These are phyloP conservation scores for Strigops habroptila DNA, from an alignment of 2,113 vertebrate species.

Conservation along the genomic window DNA sequence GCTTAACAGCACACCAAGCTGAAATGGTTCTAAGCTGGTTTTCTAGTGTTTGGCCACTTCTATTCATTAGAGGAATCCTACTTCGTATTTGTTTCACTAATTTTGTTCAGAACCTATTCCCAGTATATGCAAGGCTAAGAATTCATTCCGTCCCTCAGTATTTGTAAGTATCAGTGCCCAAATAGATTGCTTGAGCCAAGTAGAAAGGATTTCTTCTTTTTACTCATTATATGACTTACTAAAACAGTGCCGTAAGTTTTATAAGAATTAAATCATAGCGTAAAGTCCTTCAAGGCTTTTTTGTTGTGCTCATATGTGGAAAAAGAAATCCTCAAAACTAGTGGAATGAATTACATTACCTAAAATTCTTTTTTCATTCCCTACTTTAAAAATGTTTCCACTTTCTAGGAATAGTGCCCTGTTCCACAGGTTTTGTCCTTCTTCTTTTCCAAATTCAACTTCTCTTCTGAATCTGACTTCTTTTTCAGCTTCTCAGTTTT, in stretches of 20 bases:
- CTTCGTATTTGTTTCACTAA: background rate
- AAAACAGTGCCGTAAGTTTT: background rate
- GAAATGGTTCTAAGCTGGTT: background rate
- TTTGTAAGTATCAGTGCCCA: background rate
- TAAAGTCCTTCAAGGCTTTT: background rate
- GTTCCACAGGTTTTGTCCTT: background rate
- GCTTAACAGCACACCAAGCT: background rate
- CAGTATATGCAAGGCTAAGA: background rate
- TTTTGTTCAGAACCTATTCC: background rate
- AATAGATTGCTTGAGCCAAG: background rate
- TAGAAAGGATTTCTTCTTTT: background rate
- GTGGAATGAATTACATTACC: background rate
- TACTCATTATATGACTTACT: background rate
- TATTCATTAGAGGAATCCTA: background rate
- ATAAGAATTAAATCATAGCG: background rate
- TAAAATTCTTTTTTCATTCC: background rate
- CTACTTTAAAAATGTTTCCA: background rate
- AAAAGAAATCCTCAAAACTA: background rate
- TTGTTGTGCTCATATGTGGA: background rate
- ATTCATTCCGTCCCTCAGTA: background rate
- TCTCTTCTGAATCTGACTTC: background rate
- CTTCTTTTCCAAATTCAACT: background rate
- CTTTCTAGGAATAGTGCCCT: background rate
- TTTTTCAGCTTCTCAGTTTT: background rate
- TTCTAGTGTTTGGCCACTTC: background rate